phyloP scores from a whole-genome alignment of 2,888 invertebrate species.

The Prosopocoilus inquinatus region DNA sequence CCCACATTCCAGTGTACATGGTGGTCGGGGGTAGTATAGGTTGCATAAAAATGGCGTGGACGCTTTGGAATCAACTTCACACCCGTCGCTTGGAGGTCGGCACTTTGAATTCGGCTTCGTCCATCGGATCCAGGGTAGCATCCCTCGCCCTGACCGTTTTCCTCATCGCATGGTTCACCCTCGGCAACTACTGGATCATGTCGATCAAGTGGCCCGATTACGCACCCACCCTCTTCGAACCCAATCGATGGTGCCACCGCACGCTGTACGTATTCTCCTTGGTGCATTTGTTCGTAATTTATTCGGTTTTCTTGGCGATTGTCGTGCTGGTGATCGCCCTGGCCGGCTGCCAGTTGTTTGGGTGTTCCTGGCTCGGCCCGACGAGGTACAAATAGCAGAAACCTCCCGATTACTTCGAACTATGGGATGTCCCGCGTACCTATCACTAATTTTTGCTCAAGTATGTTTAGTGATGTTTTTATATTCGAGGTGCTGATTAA shows the following conservation, averaged over 20 bases:
- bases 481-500: too few relatives aligned
- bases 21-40: slow-evolving; percentile 80
- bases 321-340: slow-evolving; percentile 60
- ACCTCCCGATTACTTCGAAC: slow-evolving; percentile 44
- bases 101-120: slow-evolving; percentile 51
- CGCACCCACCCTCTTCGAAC: slow-evolving; percentile 68
- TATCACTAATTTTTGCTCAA: slow-evolving; percentile 35
- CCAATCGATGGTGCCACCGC: slow-evolving; percentile 76
- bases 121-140: slow-evolving; percentile 61
- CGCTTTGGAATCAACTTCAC: slow-evolving; percentile 65
- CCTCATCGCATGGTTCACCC: slow-evolving; percentile 71
- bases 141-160: slow-evolving; percentile 68
- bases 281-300: slow-evolving; percentile 70
- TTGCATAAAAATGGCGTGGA: slow-evolving; percentile 66
- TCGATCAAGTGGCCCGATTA: slow-evolving; percentile 76
- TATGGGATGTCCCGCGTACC: slow-evolving; percentile 46
- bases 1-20: slow-evolving; percentile 77
- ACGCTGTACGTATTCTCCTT: slow-evolving; percentile 75
- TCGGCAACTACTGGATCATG: slow-evolving; percentile 66
- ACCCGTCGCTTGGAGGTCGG: slow-evolving; percentile 51
- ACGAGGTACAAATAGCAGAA: slow-evolving; percentile 64
- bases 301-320: slow-evolving; percentile 60
- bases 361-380: slow-evolving; percentile 68
- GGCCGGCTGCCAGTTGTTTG: slow-evolving; percentile 68
- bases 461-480: neutral